Evolutionary conservation across 2,113 vertebrate genomes (phyloP), one percentile per base, ranked within the genome.

Genomic region (Pachypanchax playfairii): DNA sequence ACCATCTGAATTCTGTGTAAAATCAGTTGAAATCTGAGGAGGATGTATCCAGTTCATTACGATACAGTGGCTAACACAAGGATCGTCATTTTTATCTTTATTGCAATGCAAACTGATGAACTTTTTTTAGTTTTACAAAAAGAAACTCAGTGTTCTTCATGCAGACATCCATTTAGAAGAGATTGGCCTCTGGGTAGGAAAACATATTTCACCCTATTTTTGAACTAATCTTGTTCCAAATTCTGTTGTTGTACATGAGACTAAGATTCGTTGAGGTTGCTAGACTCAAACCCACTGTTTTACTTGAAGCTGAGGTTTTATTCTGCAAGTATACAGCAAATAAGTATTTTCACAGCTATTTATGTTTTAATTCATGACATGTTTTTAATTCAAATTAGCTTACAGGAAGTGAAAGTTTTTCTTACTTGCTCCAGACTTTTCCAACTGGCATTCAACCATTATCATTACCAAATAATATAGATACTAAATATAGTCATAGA

Each of bases 1-100:
- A 58, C 47, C 70, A 77, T 60, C 51, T 60, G 61, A 58, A 73
- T 58, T 48, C 48, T 57, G 67, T 52, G 35, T 43, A 18, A 72
- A 77, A 68, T 82, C 75, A 48, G 46, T 69, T 42, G 46, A 41
- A 41, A 65, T 15, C 20, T 35, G 64, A 49, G 21, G 1, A 47
- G 73, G 71, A 63, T 62, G 77, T 51, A 51, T 77, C 70, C 51
- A 54, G 70, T 73, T 85, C 80, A 76, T 58, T 76, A 73, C 75
- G 55, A 88, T 71, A 46, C 85, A 86, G 83, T 70, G 73, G 75
- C 85, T 51, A 87, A 89, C 79, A 79, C 71, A 72, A 56, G 83
- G 75, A 77, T 71, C 89, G 87, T 89, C 90, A 85, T 44, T 77
- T 90, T 91, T 86, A 83, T 83, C 76, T 85, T 83, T 83, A 77